Evolutionary conservation across 2,113 vertebrate species (phyloP), one percentile per base, ranked within the genome.

Genomic region (Eudorcas thomsonii): DNA sequence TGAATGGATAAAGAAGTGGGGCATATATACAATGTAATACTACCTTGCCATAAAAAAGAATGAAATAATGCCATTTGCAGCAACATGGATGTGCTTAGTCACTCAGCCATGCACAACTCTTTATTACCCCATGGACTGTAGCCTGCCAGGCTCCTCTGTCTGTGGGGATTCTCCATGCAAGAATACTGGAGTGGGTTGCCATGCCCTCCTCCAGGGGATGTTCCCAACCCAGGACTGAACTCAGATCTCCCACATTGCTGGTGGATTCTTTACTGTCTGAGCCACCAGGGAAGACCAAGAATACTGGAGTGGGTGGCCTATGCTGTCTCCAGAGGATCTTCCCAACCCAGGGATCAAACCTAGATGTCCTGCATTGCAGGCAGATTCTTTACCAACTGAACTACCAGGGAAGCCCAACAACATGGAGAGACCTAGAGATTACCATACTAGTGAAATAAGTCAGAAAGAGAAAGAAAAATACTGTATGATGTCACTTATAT

Each of bases 141-240:
- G n/a, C n/a, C 67, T 12, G 10, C 67, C 19, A 13, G n/a, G 10
- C 67, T 71, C 67, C 67, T 71, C 67, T 39, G 67, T 71, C 67
- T 1, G 0, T 23, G n/a, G 19, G n/a, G 67, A 71, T 71, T 13
- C n/a, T 39, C n/a, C 19, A 3, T 0, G 19, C 19, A 71, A 39
- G 67, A 71, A 71, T 39, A 71, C 67, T 71, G 67, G 67, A 71
- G 67, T 71, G 67, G 67, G 67, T 39, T 71, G 19, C 19, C 10
- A 6, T 39, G 67, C 10, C n/a, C n/a, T 71, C n/a, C n/a, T 39
- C 10, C 67, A 39, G n/a, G 9, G n/a, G n/a, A 71, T 71, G 16
- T 71, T 71, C 64, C n/a, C 64, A 71, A 71, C 64, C 64, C 64
- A 36, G 64, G 64, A 21, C 64, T 21, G n/a, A 36, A 36, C 9